These are phyloP conservation scores for Tanytarsus gracilentus DNA, from an alignment of 2,888 invertebrate species.

Conservation along the genomic window DNA sequence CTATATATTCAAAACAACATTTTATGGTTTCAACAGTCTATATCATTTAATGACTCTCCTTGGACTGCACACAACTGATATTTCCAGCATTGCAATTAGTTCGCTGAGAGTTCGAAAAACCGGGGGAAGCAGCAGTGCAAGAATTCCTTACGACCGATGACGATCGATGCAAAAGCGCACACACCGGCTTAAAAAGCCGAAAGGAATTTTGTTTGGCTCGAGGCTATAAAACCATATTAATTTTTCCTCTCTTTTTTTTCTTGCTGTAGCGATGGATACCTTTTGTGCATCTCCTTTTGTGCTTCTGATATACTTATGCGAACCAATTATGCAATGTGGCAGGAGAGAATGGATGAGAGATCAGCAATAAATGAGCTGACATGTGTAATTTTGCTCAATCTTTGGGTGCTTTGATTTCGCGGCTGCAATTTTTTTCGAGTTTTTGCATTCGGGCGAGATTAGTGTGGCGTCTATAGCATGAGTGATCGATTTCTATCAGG, in stretches of 20 bases:
- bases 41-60: conserved; percentile 21
- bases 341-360: not conserved
- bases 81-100: conserved; percentile 4
- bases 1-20: conserved; percentile 13
- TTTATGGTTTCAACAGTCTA: conserved; percentile 17
- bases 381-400: conserved; percentile 11
- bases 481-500: conserved; percentile 6
- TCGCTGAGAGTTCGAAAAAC: not conserved
- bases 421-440: not conserved
- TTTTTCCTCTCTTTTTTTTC: not conserved
- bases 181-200: conserved; percentile 6
- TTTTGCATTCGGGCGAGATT: not conserved
- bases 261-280: too few relatives aligned
- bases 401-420: not conserved
- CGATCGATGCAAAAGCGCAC: conserved; percentile 2
- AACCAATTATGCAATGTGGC: conserved; percentile 22
- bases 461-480: conserved; percentile 7
- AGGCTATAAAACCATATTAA: conserved; percentile 26
- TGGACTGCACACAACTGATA: not conserved
- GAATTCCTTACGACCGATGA: not conserved
- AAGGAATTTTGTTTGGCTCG: conserved; percentile 22
- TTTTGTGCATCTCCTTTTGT: not conserved
- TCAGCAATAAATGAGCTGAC: conserved; percentile 8
- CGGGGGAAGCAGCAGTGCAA: not conserved
- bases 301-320: not conserved